These are phyloP conservation scores for Colossoma macropomum DNA, from an alignment of 2,113 vertebrate genomes.

Conservation along the genomic window DNA sequence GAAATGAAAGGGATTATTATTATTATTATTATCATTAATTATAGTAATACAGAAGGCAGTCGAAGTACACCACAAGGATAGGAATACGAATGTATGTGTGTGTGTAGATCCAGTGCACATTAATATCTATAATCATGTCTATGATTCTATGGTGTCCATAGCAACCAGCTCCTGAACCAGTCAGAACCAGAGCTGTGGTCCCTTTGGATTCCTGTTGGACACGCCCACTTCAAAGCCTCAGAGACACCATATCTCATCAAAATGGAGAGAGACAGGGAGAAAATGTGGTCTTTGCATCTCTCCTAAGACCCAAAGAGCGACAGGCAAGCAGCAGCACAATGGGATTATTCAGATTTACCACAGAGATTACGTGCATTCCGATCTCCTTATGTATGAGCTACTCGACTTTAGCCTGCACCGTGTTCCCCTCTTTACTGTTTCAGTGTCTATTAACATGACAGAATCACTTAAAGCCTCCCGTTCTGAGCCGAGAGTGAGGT, in stretches of 20 bases:
- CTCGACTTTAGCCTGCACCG: conserved; percentile 10
- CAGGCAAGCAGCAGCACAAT: conserved; percentile 9
- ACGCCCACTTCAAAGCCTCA: conserved; percentile 61
- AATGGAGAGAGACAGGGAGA: conserved; percentile 10
- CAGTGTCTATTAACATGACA: conserved; percentile 3
- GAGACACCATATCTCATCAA: conserved; percentile 13
- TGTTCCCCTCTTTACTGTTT: background rate
- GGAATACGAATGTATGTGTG: background rate
- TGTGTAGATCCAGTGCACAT: conserved; percentile 8
- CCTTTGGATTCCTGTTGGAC: conserved; percentile 41
- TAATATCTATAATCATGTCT: too few species aligned
- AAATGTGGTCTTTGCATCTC: conserved; percentile 18
- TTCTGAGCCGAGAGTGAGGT: too few species aligned
- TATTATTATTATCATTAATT: too few species aligned
- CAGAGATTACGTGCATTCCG: conserved; percentile 50
- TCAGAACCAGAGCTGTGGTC: conserved; percentile 37
- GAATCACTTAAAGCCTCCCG: too few species aligned
- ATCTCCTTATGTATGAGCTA: conserved; percentile 5
- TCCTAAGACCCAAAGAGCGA: background rate
- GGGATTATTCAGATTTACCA: conserved; percentile 44
- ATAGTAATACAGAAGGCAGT: too few species aligned
- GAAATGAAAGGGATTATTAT: too few species aligned
- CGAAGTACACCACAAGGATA: background rate
- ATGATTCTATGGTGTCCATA: conserved; percentile 48
- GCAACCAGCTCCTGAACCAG: conserved; percentile 43